These are phyloP conservation scores for Diadumene lineata DNA, from an alignment of 92 coral and sea anemone genomes.

Conservation along the genomic window DNA sequence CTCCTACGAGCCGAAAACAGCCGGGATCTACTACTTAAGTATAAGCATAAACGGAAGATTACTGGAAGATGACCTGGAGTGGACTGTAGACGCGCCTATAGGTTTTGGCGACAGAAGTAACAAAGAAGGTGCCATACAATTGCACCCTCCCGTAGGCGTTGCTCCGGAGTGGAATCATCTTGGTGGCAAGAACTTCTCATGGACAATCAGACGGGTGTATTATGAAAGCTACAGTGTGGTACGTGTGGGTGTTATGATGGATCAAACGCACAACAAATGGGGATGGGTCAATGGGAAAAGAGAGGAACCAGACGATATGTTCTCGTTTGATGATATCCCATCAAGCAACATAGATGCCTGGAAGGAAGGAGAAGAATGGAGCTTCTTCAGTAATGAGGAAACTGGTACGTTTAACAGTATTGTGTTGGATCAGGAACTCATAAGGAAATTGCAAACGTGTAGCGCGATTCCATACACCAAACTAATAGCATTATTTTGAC, in stretches of 20 bases:
- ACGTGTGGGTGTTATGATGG: constrained; percentile 35
- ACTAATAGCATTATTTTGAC: too few relatives aligned
- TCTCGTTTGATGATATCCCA: not conserved
- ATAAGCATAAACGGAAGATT: constrained; percentile 24
- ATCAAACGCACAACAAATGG: constrained; percentile 39
- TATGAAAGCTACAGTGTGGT: constrained; percentile 5
- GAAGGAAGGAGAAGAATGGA: constrained; percentile 20
- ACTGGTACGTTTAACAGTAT: constrained; percentile 5
- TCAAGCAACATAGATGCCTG: constrained; percentile 28
- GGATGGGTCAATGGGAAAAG: constrained; percentile 40
- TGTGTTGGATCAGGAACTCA: too few relatives aligned
- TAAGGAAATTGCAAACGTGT: too few relatives aligned
- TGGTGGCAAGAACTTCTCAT: constrained; percentile 12
- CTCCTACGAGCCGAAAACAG: constrained; percentile 14
- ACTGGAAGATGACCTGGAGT: constrained; percentile 20
- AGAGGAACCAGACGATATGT: not conserved
- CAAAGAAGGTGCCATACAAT: not conserved
- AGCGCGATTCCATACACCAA: too few relatives aligned
- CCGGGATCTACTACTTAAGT: constrained; percentile 19
- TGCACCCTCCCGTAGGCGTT: constrained; percentile 7
- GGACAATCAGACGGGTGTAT: constrained; percentile 16
- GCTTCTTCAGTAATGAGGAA: constrained; percentile 25
- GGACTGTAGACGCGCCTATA: constrained; percentile 28
- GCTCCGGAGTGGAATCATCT: constrained; percentile 20
- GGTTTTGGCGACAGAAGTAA: constrained; percentile 28